Evolutionary conservation across 1,140 invertebrate genomes (phyloP).

Genomic region (Phthorimaea operculella): DNA sequence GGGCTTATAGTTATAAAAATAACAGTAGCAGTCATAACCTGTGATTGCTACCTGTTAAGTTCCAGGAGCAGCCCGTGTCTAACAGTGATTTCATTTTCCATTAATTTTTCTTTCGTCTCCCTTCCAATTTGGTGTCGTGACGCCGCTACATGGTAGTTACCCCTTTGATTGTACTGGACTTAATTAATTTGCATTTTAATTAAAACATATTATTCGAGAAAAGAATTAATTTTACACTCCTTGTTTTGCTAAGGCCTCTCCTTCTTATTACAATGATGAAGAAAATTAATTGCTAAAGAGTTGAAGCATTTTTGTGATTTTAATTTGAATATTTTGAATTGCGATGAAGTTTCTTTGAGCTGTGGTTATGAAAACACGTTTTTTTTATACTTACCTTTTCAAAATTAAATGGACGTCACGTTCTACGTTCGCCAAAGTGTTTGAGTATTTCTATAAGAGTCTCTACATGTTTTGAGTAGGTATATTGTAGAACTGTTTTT

Average conservation of each 20-base stretch:
- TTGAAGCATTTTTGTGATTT: conserved; percentile 3
- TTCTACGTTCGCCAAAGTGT: too few relatives aligned
- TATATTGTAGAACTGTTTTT: too few relatives aligned
- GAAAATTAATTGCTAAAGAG: neutral
- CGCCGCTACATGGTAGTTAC: conserved; percentile 54
- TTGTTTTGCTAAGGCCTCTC: conserved; percentile 13
- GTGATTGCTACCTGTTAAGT: too few relatives aligned
- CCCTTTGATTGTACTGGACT: conserved; percentile 61
- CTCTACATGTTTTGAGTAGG: too few relatives aligned
- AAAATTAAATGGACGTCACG: too few relatives aligned
- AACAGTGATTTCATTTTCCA: conserved; percentile 62
- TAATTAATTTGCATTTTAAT: conserved; percentile 64
- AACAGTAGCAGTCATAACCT: too few relatives aligned
- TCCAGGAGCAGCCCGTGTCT: too few relatives aligned
- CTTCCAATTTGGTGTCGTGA: conserved; percentile 62
- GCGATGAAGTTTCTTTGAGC: neutral
- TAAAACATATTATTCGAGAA: conserved; percentile 56
- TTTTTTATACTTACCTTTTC: too few relatives aligned
- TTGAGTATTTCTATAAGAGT: too few relatives aligned
- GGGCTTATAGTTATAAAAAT: too few relatives aligned
- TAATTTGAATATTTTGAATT: conserved; percentile 1
- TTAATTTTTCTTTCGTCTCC: conserved; percentile 65
- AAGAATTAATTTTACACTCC: conserved; percentile 27
- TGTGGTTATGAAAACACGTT: too few relatives aligned
- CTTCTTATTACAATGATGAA: conserved; percentile 19